Percentiles rank a stretch among this genome's conserved stretches.
These are phyloP conservation scores for Notolepis coatsorum DNA, from an alignment of 2,797 vertebrate species.

Conservation along the genomic window DNA sequence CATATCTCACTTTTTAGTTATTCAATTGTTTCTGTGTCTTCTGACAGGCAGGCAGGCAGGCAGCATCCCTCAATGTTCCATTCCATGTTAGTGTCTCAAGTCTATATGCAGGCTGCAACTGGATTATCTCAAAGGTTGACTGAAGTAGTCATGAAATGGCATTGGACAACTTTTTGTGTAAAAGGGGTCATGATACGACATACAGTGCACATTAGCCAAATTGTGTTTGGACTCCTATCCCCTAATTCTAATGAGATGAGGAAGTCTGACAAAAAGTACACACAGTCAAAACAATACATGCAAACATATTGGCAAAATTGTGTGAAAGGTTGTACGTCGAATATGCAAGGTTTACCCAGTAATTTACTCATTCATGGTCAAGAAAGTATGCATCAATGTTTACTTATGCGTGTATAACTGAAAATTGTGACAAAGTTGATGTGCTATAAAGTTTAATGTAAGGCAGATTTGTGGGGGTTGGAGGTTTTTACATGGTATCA, in stretches of 20 bases:
- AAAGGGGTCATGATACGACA: neutral
- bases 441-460: conserved; percentile 14
- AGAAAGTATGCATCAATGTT: conserved; percentile 35
- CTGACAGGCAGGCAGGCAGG: too few relatives aligned
- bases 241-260: neutral
- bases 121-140: too few relatives aligned
- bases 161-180: neutral
- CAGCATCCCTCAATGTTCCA: too few relatives aligned
- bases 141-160: too few relatives aligned
- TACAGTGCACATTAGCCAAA: neutral
- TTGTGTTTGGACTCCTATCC: neutral
- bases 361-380: conserved; percentile 43
- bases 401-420: conserved; percentile 33
- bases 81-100: too few relatives aligned
- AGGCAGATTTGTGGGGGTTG: conserved; percentile 6
- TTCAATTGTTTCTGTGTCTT: too few relatives aligned
- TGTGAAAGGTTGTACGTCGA: conserved; percentile 39
- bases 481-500: conserved; percentile 5
- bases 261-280: conserved; percentile 17
- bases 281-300: conserved; percentile 20
- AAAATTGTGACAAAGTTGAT: conserved; percentile 5
- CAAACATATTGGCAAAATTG: too few relatives aligned
- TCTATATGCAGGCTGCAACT: too few relatives aligned
- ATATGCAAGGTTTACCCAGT: conserved; percentile 59
- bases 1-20: too few relatives aligned